Evolutionary conservation across 2,797 vertebrate genomes (phyloP).

Genomic region (Paguma larvata): DNA sequence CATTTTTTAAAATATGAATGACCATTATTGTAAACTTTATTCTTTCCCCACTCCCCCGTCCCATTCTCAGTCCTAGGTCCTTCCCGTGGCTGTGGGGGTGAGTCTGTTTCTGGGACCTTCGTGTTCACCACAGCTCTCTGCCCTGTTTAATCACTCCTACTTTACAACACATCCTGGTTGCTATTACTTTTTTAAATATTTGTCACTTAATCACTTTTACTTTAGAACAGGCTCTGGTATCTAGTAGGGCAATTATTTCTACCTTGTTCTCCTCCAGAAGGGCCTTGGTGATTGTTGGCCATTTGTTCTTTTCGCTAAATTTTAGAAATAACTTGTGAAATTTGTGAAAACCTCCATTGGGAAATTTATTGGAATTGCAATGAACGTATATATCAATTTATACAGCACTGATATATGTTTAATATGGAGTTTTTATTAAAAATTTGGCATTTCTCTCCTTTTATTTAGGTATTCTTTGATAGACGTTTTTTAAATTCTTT

Average conservation of each 20-base stretch:
- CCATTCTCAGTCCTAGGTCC: rapidly evolving
- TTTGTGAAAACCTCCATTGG: neutral
- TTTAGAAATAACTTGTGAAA: neutral
- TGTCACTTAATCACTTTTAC: neutral
- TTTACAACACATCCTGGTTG: neutral
- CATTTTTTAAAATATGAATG: neutral
- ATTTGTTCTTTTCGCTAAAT: neutral
- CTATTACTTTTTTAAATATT: neutral
- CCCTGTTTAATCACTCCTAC: neutral
- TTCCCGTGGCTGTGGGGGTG: too few species aligned
- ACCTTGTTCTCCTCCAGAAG: neutral
- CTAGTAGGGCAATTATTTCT: neutral
- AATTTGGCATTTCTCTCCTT: neutral
- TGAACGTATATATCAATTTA: neutral
- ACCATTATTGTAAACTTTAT: rapidly evolving
- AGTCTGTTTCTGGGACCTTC: neutral
- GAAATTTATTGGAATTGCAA: neutral
- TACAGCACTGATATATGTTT: neutral
- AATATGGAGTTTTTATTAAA: neutral
- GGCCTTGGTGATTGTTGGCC: neutral
- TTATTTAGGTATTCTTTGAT: neutral
- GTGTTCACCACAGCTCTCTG: rapidly evolving
- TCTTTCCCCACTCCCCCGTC: neutral
- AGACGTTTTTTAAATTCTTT: neutral
- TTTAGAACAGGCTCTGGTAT: neutral